These are phyloP conservation scores for Leistus spinibarbis DNA, from an alignment of 2,888 invertebrate genomes.

Conservation along the genomic window DNA sequence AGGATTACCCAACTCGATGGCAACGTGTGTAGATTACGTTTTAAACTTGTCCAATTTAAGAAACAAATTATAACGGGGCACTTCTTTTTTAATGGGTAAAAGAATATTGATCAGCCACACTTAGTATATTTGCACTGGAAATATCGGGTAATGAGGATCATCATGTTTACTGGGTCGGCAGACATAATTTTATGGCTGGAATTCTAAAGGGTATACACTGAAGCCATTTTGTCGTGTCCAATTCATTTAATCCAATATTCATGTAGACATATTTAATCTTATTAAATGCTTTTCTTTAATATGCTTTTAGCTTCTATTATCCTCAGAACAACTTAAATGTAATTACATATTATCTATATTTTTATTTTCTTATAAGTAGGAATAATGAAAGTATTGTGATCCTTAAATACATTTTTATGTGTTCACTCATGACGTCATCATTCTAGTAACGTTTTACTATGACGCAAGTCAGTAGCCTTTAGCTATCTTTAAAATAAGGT, in stretches of 20 bases:
- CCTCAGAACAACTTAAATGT: neutral
- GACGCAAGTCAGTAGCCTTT: no score
- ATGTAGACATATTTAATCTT: constrained; percentile 5
- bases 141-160: constrained; percentile 1
- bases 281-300: neutral
- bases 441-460: no score
- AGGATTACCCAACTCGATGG: constrained; percentile 19
- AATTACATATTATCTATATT: neutral
- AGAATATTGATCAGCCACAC: neutral
- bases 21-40: constrained; percentile 35
- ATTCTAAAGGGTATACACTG: neutral
- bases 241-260: constrained; percentile 4
- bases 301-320: constrained; percentile 22
- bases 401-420: no score
- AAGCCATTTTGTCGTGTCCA: neutral
- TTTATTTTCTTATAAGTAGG: no score
- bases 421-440: no score
- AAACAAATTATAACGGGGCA: neutral
- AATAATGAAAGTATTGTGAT: no score
- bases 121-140: neutral
- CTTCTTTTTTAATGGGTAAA: neutral
- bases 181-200: constrained; percentile 13
- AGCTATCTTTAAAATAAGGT: no score
- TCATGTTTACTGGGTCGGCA: constrained; percentile 3
- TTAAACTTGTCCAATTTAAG: constrained; percentile 27